Evolutionary conservation across 2,888 invertebrate species (phyloP), one percentile per base, ranked within the genome.

Genomic region (Aphodius sticticus): DNA sequence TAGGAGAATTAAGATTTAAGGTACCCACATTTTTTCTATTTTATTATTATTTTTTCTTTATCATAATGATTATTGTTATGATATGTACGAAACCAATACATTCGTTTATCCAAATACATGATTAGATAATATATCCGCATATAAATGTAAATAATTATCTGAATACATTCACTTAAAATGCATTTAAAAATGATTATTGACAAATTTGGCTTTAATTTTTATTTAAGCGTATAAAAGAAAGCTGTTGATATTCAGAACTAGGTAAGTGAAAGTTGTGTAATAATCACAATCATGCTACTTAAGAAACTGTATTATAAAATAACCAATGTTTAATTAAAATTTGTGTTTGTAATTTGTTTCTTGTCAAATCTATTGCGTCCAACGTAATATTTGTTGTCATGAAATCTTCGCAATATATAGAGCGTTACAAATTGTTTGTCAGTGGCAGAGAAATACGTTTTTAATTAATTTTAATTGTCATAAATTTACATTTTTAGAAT

Each of bases 1-100:
- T 89, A 35, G 87, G 86, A 7, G 82, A 86, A 9, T 82, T 89
- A 6, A 85, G 89, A 82, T 89, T 89, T 85, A 85, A 87, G 87
- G 89, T 89, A 84, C 81, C 69, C 82, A 77, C 16, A 12, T 26
- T 36, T 74, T 26, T 26, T 26, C 26, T 26, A 26, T 26, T n/a
- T 26, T 26, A 26, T 26, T 26, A 3, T 26, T 26, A 26, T 26
- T 26, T 74, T 16, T 74, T 2, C 53, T 9, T 53, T 53, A 53
- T 53, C 12, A 9, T 53, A 53, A 9, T 53, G 6, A 26, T 26
- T 26, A 26, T 26, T 26, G 26, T 3, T 26, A 3, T 53, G 4
- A 53, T 53, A 53, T 53, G 12, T 9, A 53, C 2, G 53, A 53
- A 0, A 53, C 9, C 53, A 53, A 2, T 53, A 53, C 6, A 26